Evolutionary conservation across 1,140 invertebrate species (phyloP), one percentile per base, ranked within the genome.

Genomic region (Aphelenchoides fujianensis): DNA sequence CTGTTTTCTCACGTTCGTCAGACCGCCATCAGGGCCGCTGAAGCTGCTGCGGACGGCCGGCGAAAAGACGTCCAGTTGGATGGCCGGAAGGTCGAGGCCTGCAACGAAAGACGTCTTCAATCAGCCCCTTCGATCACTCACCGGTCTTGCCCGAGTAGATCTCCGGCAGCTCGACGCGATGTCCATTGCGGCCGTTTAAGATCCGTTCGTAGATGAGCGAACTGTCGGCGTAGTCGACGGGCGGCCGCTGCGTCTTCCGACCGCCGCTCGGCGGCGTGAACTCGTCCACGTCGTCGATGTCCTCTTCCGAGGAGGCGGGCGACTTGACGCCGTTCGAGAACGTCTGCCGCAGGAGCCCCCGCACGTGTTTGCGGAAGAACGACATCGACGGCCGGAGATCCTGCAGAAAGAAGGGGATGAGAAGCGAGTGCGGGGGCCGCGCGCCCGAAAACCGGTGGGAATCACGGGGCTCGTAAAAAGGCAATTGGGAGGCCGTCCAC

Each of bases 11-110:
- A 92, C 90, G 16, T 89, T 89, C 0, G 90, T 90, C 9, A 91
- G 87, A 3, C 90, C 91, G 62, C 90, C 90, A 72, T 90, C 89
- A 0, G 91, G 91, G 1, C 91, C 91, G 3, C 91, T 91, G 75
- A 88, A 89, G 36, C 90, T 89, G 19, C 90, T 88, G 32, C 89
- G 85, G 41, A 91, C 87, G 37, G 84, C 84, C 9, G 86, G 16
- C 27, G 68, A 52, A 3, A 84, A 72, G 30, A 12, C 48, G 28
- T 77, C 79, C n/a, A 83, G 31, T 32, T 83, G 74, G 57, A 83
- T 84, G n/a, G 73, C 66, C 7, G 82, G 82, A n/a, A 84, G 41
- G 41, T 83, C 81, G 27, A 82, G 59, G 12, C 80, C 79, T 31
- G n/a, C 2, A 16, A 23, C 30, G 2, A n/a, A 9, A 53, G 36